phyloP scores from a whole-genome alignment of 2,113 vertebrate species.

The Centropus unirufus region DNA sequence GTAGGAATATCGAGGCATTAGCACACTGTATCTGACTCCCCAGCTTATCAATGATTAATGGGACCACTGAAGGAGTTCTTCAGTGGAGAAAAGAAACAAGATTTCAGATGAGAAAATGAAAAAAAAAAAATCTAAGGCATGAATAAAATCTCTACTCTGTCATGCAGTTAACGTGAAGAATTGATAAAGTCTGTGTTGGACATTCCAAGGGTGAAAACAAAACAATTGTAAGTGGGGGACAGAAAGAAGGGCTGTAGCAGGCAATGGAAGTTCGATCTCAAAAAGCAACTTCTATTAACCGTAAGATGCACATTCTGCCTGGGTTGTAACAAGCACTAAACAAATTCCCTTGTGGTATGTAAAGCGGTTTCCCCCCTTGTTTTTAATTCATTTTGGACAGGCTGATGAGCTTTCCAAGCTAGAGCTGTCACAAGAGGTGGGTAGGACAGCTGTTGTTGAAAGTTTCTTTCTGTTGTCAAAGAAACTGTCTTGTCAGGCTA shows the following conservation, averaged over 20 bases:
- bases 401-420: not conserved
- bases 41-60: not conserved
- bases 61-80: not conserved
- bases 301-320: not conserved
- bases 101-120: not conserved
- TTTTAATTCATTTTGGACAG: not conserved
- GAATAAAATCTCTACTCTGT: not conserved
- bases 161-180: not conserved
- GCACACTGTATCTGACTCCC: not conserved
- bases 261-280: not conserved
- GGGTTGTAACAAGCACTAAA: not conserved
- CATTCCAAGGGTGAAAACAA: not conserved
- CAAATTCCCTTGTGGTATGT: not conserved
- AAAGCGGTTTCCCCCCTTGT: rapidly evolving
- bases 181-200: not conserved
- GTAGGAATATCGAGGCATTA: not conserved
- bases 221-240: not conserved
- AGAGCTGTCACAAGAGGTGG: not conserved
- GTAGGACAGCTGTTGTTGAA: not conserved
- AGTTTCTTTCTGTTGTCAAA: not conserved
- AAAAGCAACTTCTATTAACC: not conserved
- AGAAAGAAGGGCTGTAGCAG: not conserved
- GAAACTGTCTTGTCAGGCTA: not conserved
- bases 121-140: not conserved
- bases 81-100: not conserved